A percentile compares a stretch with the other conserved stretches of the same genome.
These are phyloP conservation scores for Tympanoctomys barrerae DNA, from an alignment of 2,797 vertebrate species.

Conservation along the genomic window DNA sequence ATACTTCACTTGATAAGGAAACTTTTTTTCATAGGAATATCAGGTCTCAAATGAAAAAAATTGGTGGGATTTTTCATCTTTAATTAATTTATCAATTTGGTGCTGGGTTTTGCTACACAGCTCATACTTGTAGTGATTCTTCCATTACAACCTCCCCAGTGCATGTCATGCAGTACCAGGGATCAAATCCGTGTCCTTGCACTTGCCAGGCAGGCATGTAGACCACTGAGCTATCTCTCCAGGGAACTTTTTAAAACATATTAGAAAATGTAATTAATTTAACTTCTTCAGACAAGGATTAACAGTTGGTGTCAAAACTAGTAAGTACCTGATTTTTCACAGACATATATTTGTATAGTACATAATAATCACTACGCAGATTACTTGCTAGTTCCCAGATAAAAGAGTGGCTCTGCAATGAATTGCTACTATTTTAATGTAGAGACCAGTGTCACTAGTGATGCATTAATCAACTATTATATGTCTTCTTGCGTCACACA, in stretches of 20 bases:
- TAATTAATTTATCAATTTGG: too few relatives aligned
- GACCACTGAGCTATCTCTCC: too few relatives aligned
- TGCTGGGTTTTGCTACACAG: too few relatives aligned
- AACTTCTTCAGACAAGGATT: constrained; percentile 10
- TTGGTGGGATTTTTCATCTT: not conserved
- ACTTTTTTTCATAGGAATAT: not conserved
- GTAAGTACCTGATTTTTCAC: not conserved
- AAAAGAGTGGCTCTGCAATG: not conserved
- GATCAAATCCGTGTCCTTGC: too few relatives aligned
- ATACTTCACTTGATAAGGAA: not conserved
- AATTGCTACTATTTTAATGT: not conserved
- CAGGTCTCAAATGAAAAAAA: not conserved
- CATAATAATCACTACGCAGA: not conserved
- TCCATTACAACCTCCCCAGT: too few relatives aligned
- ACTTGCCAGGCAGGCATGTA: too few relatives aligned
- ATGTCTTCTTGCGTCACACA: not conserved
- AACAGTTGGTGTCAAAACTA: constrained; percentile 18
- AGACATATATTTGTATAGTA: not conserved
- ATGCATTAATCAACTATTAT: not conserved
- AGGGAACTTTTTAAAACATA: not conserved
- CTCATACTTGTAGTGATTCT: too few relatives aligned
- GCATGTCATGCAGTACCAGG: too few relatives aligned
- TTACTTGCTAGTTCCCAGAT: not conserved
- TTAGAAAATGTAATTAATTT: constrained; percentile 46
- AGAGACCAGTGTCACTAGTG: not conserved